These are phyloP conservation scores for Platycheirus rosarum DNA, from an alignment of 2,888 invertebrate genomes.

Conservation along the genomic window DNA sequence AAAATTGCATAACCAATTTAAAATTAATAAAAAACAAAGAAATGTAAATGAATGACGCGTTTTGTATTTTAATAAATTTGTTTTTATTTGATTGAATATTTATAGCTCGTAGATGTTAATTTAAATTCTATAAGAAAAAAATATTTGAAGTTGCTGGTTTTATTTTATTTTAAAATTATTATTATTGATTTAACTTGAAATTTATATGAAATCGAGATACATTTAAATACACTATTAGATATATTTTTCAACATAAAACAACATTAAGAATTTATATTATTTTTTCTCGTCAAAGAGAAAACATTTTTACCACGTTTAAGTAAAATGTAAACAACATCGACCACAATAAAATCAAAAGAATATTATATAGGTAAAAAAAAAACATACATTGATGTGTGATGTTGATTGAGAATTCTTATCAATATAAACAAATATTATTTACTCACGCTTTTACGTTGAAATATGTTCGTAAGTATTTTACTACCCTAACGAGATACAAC, in stretches of 20 bases:
- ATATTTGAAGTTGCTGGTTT: background rate
- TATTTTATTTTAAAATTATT: background rate
- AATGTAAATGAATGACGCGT: slow-evolving; percentile 6
- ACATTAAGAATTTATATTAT: slow-evolving; percentile 4
- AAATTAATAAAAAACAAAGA: background rate
- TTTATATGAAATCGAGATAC: no score
- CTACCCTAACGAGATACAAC: no score
- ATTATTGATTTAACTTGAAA: no score
- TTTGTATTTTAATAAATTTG: background rate
- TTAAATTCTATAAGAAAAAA: background rate
- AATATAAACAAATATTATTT: no score
- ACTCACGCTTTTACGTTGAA: no score
- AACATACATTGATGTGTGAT: no score
- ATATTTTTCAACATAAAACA: slow-evolving; percentile 32
- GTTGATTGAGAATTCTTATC: no score
- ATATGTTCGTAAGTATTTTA: no score
- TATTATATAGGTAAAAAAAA: no score
- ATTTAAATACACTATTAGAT: no score
- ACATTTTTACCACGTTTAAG: background rate
- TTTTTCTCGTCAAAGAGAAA: background rate
- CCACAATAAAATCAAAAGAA: background rate
- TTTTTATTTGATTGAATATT: slow-evolving; percentile 33
- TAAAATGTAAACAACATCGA: slow-evolving; percentile 23
- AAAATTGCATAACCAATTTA: slow-evolving; percentile 14
- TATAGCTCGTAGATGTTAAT: background rate